These are phyloP conservation scores for Brachyptera putata DNA, from an alignment of 2,888 invertebrate genomes.

Conservation along the genomic window DNA sequence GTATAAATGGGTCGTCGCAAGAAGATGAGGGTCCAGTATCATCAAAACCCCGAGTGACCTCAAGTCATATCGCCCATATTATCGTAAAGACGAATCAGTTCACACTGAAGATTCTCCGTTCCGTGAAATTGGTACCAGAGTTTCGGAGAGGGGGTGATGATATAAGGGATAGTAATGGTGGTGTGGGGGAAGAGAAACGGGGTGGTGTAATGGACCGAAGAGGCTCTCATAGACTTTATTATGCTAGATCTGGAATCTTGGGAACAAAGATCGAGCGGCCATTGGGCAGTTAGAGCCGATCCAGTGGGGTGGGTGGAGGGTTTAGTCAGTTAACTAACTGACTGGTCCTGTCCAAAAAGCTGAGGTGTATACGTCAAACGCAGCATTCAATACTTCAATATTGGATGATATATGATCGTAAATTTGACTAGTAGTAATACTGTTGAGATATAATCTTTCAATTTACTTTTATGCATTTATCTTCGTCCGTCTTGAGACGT, in stretches of 20 bases:
- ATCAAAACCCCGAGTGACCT: constrained; percentile 16
- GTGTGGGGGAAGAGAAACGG: background rate
- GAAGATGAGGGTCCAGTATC: constrained; percentile 18
- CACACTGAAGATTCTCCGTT: constrained; percentile 23
- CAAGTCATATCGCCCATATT: constrained; percentile 24
- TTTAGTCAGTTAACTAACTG: background rate
- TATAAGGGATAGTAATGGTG: too few species aligned
- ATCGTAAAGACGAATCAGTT: constrained; percentile 28
- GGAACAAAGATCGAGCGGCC: constrained; percentile 1
- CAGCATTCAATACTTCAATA: constrained; percentile 2
- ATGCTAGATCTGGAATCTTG: constrained; percentile 9
- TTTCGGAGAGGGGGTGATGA: background rate
- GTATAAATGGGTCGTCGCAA: constrained; percentile 2
- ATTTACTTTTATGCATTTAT: background rate
- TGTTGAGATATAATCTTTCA: background rate
- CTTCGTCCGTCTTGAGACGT: constrained; percentile 6
- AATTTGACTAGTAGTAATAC: background rate
- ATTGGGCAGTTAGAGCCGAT: background rate
- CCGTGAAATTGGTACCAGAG: constrained; percentile 27
- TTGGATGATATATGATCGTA: background rate
- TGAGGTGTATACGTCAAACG: background rate
- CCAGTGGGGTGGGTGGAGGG: background rate
- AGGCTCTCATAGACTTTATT: constrained; percentile 8
- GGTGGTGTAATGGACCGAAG: constrained; percentile 4
- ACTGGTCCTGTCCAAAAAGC: background rate